Conservation (phyloP, 2,888 invertebrate species). For the Spodoptera picta region DNA sequence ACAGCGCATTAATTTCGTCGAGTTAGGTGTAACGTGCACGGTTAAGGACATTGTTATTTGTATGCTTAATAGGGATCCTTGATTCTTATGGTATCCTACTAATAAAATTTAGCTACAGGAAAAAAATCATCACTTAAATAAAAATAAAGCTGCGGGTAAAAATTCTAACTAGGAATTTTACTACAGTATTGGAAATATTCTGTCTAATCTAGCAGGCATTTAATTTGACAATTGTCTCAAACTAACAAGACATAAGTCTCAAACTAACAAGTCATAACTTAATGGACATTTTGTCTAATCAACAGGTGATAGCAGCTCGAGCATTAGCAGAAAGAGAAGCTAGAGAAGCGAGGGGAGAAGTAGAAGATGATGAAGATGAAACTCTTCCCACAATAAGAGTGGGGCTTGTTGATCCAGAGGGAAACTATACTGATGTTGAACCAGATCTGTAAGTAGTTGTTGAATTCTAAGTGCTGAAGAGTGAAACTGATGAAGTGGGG, state of each 20-base stretch:
- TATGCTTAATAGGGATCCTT: background rate
- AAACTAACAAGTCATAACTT: too few species aligned
- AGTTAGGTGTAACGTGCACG: background rate
- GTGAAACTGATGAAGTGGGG: too few species aligned
- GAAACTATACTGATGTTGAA: slow-evolving; percentile 84
- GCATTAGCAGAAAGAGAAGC: slow-evolving; percentile 85
- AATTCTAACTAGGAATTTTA: too few species aligned
- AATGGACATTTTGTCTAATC: too few species aligned
- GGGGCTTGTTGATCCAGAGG: slow-evolving; percentile 83
- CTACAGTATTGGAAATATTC: too few species aligned
- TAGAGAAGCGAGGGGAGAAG: slow-evolving; percentile 82
- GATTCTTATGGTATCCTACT: too few species aligned
- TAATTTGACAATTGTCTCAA: too few species aligned
- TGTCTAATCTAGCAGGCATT: too few species aligned
- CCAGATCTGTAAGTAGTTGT: slow-evolving; percentile 80
- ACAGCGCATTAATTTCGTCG: slow-evolving; percentile 21
- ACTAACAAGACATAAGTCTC: too few species aligned
- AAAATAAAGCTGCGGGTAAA: too few species aligned
- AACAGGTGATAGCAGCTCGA: slow-evolving; percentile 84
- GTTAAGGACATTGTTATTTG: background rate
- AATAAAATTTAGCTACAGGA: too few species aligned
- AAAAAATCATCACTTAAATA: too few species aligned
- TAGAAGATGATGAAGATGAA: slow-evolving; percentile 85
- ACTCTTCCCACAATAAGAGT: slow-evolving; percentile 83
- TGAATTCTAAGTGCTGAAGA: background rate